These are phyloP conservation scores for Rhineura floridana DNA, from an alignment of 2,113 vertebrate genomes.

Conservation along the genomic window DNA sequence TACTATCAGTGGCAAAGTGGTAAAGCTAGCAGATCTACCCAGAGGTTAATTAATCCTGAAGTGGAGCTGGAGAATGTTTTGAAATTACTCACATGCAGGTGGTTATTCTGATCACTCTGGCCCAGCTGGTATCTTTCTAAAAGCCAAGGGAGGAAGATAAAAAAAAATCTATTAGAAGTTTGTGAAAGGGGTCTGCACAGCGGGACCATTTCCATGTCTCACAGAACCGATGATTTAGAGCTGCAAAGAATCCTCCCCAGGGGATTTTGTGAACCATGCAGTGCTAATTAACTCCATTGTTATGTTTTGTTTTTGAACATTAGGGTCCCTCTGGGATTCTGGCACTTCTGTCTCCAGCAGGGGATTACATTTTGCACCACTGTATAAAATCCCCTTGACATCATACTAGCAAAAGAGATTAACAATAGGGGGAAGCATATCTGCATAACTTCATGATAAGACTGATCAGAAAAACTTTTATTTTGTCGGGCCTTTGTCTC, in stretches of 20 bases:
- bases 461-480: conserved; percentile 47
- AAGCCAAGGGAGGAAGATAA: conserved; percentile 68
- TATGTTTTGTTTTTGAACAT: conserved; percentile 75
- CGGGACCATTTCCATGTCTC: conserved; percentile 65
- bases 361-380: conserved; percentile 70
- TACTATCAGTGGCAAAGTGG: neutral
- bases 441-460: conserved; percentile 53
- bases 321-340: conserved; percentile 68
- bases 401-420: conserved; percentile 58
- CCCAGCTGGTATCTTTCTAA: conserved; percentile 70
- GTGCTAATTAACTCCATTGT: conserved; percentile 80
- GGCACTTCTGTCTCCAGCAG: conserved; percentile 65
- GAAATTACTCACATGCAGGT: conserved; percentile 71
- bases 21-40: neutral
- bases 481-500: conserved; percentile 50
- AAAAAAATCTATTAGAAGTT: conserved; percentile 60
- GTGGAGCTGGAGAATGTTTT: conserved; percentile 39
- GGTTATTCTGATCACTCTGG: conserved; percentile 58
- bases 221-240: conserved; percentile 73
- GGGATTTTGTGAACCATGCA: conserved; percentile 72
- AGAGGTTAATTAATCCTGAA: conserved; percentile 62
- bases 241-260: conserved; percentile 69
- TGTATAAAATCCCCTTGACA: conserved; percentile 57
- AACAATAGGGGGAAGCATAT: conserved; percentile 60
- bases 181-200: conserved; percentile 67